Evolutionary conservation across 2,113 vertebrate genomes (phyloP).

Genomic region (Grammomys surdaster): DNA sequence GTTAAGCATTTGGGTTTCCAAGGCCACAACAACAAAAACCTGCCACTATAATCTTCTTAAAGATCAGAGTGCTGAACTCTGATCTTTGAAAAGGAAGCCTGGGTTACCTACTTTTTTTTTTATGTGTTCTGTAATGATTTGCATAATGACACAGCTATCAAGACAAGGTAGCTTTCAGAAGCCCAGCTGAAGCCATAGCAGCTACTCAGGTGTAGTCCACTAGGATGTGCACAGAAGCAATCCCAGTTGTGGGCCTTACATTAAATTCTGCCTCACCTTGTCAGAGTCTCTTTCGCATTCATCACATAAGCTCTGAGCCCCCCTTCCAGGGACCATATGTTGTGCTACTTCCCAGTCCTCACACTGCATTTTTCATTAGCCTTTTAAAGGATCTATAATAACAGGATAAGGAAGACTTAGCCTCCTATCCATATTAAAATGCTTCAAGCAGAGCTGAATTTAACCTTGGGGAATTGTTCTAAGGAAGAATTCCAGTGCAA

Average conservation of each 20-base stretch:
- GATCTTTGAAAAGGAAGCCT: background rate
- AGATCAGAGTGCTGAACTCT: background rate
- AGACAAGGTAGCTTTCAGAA: background rate
- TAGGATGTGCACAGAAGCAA: background rate
- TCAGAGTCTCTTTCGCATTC: background rate
- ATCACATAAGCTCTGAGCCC: background rate
- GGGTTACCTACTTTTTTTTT: background rate
- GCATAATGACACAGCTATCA: background rate
- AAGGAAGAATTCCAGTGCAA: conserved; percentile 41
- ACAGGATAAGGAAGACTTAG: conserved; percentile 2
- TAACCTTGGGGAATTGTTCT: conserved; percentile 50
- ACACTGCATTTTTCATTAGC: conserved; percentile 62
- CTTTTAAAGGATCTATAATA: conserved; percentile 56
- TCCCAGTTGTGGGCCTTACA: background rate
- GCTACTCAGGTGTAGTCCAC: background rate
- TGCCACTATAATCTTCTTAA: background rate
- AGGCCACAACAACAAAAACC: conserved; percentile 25
- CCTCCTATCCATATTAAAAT: conserved; percentile 45
- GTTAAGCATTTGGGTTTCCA: background rate
- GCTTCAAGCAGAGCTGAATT: conserved; percentile 40
- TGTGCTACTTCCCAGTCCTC: background rate
- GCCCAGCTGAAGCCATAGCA: background rate
- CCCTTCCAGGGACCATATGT: background rate
- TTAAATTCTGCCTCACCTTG: background rate
- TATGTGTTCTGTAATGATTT: background rate